These are phyloP conservation scores for Drosophila erecta DNA, from an alignment of 1,140 invertebrate genomes.

Conservation along the genomic window DNA sequence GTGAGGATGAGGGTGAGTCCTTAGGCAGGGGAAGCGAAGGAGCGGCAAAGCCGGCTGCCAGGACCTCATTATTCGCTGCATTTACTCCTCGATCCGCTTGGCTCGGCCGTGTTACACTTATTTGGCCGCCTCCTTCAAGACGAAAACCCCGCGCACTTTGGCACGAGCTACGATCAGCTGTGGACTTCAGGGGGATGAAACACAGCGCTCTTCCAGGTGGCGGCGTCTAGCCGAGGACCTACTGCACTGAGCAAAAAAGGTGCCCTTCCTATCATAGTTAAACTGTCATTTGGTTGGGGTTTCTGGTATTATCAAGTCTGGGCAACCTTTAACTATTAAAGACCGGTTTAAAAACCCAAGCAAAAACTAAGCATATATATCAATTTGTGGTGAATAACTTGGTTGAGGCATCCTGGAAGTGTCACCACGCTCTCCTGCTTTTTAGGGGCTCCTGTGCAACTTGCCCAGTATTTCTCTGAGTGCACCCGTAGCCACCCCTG, in stretches of 20 bases:
- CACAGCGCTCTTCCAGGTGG: slow-evolving; percentile 41
- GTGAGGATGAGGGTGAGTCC: slow-evolving; percentile 17
- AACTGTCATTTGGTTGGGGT: too few relatives aligned
- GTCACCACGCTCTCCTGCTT: neutral
- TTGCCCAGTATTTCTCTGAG: slow-evolving; percentile 2
- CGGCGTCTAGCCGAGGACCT: slow-evolving; percentile 39
- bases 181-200: slow-evolving; percentile 59
- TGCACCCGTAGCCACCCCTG: slow-evolving; percentile 58
- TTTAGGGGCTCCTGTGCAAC: neutral
- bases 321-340: too few relatives aligned
- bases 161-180: slow-evolving; percentile 76
- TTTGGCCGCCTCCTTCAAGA: slow-evolving; percentile 42
- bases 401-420: neutral
- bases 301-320: too few relatives aligned
- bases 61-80: slow-evolving; percentile 76
- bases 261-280: too few relatives aligned
- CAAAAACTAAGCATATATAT: too few relatives aligned
- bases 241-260: slow-evolving; percentile 2
- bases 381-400: too few relatives aligned
- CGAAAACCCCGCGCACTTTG: slow-evolving; percentile 78
- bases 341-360: too few relatives aligned
- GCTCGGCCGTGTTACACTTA: slow-evolving; percentile 65
- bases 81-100: slow-evolving; percentile 56
- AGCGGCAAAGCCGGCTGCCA: slow-evolving; percentile 70
- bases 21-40: slow-evolving; percentile 22